phyloP scores from a whole-genome alignment of 2,888 invertebrate genomes.

The Anodontia alba region DNA sequence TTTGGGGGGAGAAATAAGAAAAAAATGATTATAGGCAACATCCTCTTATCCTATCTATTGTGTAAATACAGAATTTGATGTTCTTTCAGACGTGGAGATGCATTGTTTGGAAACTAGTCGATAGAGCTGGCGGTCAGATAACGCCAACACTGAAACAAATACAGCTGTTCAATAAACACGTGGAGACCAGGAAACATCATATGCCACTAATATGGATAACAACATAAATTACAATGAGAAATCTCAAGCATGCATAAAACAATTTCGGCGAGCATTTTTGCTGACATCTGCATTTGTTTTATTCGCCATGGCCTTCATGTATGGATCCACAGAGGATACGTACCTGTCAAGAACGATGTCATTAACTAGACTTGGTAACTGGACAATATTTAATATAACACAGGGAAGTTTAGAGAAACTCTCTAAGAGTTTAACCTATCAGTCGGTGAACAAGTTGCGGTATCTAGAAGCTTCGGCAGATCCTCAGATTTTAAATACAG shows the following conservation, averaged over 20 bases:
- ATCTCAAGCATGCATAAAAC: constrained; percentile 13
- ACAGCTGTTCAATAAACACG: too few species aligned
- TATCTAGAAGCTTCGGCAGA: neutral
- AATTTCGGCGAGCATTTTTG: constrained; percentile 14
- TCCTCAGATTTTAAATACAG: too few species aligned
- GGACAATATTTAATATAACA: neutral
- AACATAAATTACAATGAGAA: neutral
- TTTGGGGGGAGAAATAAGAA: too few species aligned
- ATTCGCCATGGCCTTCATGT: constrained; percentile 22
- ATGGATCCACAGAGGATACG: constrained; percentile 34
- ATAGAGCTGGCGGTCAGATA: too few species aligned
- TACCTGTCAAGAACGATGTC: neutral
- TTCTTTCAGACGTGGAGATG: too few species aligned
- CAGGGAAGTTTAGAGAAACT: neutral
- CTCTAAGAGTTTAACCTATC: neutral
- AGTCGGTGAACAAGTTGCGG: neutral
- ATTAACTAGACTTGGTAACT: neutral
- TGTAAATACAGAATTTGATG: too few species aligned
- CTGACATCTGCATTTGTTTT: constrained; percentile 17
- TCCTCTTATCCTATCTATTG: too few species aligned
- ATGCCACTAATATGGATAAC: neutral
- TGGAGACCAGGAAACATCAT: too few species aligned
- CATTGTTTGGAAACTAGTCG: too few species aligned
- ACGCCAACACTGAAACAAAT: too few species aligned
- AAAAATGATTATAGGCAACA: too few species aligned